Evolutionary conservation across 2,113 vertebrate species (phyloP).

Genomic region (Rhinopomastus cyanomelas): DNA sequence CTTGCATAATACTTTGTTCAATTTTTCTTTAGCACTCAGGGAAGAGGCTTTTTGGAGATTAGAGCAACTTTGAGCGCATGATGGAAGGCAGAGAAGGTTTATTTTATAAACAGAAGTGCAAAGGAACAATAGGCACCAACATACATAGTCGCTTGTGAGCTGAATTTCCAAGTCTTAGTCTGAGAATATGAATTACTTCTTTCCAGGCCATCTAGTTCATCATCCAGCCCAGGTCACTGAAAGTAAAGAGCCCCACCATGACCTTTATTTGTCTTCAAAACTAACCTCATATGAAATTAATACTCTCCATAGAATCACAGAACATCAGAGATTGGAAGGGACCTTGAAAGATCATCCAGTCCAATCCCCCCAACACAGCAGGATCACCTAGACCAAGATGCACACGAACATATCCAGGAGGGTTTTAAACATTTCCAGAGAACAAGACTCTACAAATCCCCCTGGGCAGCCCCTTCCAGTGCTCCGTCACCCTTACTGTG

Average conservation of each 20-base stretch:
- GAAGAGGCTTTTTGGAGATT: conserved; percentile 44
- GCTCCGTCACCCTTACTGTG: too few relatives aligned
- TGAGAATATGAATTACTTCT: conserved; percentile 64
- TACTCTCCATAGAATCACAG: neutral
- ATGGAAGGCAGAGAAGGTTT: conserved; percentile 46
- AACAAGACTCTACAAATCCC: too few relatives aligned
- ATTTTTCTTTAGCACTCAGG: conserved; percentile 47
- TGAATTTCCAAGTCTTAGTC: conserved; percentile 30
- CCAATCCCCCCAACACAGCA: too few relatives aligned
- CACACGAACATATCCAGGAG: too few relatives aligned
- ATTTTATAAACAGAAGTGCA: conserved; percentile 30
- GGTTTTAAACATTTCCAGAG: too few relatives aligned
- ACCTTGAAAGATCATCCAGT: too few relatives aligned
- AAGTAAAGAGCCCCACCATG: neutral
- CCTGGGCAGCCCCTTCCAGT: too few relatives aligned
- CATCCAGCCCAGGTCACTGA: conserved; percentile 24
- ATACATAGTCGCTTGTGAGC: conserved; percentile 56
- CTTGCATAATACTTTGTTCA: conserved; percentile 62
- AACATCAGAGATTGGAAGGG: too few relatives aligned
- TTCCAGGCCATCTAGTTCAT: conserved; percentile 24
- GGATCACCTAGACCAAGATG: too few relatives aligned
- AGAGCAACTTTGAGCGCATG: conserved; percentile 45
- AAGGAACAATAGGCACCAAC: conserved; percentile 46
- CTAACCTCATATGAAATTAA: conserved; percentile 38
- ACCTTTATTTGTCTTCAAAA: conserved; percentile 55